phyloP scores from a whole-genome alignment of 2,888 invertebrate genomes.

The Apotomis capreana region DNA sequence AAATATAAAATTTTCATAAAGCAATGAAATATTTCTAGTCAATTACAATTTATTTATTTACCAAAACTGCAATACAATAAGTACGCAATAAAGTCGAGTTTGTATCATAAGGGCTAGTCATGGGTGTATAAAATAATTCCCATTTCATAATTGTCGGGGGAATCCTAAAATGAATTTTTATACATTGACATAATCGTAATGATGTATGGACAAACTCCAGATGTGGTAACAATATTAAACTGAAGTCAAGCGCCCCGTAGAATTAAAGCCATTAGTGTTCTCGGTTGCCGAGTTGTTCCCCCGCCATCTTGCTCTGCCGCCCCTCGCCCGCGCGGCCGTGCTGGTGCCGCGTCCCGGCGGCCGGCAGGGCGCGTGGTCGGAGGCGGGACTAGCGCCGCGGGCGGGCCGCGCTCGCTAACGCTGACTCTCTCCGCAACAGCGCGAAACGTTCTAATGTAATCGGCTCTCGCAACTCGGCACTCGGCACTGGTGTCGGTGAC shows the following conservation, averaged over 20 bases:
- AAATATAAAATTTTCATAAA: too few relatives aligned
- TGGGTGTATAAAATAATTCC: too few relatives aligned
- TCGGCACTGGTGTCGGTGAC: conserved; percentile 17
- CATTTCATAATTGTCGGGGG: too few relatives aligned
- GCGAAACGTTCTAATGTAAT: conserved; percentile 77
- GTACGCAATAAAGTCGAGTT: too few relatives aligned
- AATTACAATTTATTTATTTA: too few relatives aligned
- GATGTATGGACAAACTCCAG: too few relatives aligned
- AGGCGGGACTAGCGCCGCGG: not conserved
- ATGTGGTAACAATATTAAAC: not conserved
- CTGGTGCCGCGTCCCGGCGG: conserved; percentile 53
- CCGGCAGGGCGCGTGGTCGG: too few relatives aligned
- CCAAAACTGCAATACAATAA: too few relatives aligned
- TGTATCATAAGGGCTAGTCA: too few relatives aligned
- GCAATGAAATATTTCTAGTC: too few relatives aligned
- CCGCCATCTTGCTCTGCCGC: conserved; percentile 5
- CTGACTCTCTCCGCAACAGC: conserved; percentile 63
- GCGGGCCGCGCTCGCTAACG: conserved; percentile 10
- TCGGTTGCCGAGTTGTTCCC: conserved; percentile 1
- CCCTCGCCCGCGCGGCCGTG: conserved; percentile 52
- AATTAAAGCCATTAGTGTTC: not conserved
- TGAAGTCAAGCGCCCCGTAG: conserved; percentile 3
- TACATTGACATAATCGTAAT: too few relatives aligned
- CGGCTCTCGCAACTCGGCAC: conserved; percentile 28
- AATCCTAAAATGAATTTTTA: too few relatives aligned